A percentile compares a stretch with the other conserved stretches of the same genome.
These are phyloP conservation scores for Dolichopus griseipennis DNA, from an alignment of 2,888 invertebrate genomes.

Conservation along the genomic window DNA sequence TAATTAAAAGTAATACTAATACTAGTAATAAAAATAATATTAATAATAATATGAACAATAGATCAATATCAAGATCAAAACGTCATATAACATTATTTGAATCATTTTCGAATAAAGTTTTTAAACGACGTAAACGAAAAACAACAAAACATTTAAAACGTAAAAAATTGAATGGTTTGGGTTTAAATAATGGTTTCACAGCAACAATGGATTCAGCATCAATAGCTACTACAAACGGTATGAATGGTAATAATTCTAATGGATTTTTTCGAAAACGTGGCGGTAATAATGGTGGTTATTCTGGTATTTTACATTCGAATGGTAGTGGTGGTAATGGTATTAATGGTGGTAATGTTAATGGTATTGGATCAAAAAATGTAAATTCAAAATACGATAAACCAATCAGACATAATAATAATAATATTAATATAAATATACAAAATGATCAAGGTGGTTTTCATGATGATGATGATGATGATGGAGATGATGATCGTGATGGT, in stretches of 20 bases:
- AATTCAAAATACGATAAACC: not conserved
- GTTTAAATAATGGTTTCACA: too few species aligned
- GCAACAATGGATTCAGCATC: not conserved
- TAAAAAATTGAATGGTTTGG: not conserved
- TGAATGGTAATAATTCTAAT: constrained; percentile 13
- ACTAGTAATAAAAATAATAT: constrained; percentile 5
- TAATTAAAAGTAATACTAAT: not conserved
- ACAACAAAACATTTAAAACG: constrained; percentile 17
- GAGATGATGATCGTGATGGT: constrained; percentile 20
- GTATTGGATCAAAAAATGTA: not conserved
- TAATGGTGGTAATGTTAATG: too few species aligned
- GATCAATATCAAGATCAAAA: constrained; percentile 18
- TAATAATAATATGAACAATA: not conserved
- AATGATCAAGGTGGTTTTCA: not conserved
- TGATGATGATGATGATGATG: constrained; percentile 10
- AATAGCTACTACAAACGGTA: constrained; percentile 11
- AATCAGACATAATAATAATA: constrained; percentile 4
- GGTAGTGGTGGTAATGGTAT: not conserved
- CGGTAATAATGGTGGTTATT: not conserved
- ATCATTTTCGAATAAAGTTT: not conserved
- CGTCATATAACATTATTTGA: constrained; percentile 15
- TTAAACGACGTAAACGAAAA: constrained; percentile 20
- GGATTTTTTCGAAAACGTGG: not conserved
- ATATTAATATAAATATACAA: constrained; percentile 5
- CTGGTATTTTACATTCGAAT: not conserved